Conservation (phyloP, 2,113 vertebrate genomes). For the Lathamus discolor region DNA sequence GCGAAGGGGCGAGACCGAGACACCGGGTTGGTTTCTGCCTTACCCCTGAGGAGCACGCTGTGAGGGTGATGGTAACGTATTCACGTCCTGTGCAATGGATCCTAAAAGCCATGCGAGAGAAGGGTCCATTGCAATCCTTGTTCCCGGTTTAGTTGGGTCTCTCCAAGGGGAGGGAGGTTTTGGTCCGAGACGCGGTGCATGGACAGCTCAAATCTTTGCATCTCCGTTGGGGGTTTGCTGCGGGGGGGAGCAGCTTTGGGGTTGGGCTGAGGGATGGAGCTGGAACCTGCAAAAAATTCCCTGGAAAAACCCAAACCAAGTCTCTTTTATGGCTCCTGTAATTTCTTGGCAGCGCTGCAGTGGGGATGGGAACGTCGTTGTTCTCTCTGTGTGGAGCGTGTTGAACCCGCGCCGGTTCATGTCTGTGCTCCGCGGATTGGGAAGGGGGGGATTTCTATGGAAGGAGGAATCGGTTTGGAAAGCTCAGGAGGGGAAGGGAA, state of each 20-base stretch:
- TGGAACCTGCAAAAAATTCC: background rate
- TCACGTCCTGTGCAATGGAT: background rate
- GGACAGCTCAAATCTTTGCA: background rate
- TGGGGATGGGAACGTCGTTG: background rate
- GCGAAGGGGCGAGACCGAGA: background rate
- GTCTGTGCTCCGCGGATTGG: background rate
- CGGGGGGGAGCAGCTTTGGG: background rate
- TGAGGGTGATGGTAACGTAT: no score
- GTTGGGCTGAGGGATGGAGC: background rate
- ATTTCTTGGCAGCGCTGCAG: background rate
- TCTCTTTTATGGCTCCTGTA: background rate
- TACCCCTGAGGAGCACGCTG: background rate
- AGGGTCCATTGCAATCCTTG: background rate
- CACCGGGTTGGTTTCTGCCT: background rate
- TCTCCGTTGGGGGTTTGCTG: background rate
- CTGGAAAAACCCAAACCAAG: background rate
- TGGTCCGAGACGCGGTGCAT: background rate
- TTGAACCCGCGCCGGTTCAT: rapidly evolving
- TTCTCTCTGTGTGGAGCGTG: background rate
- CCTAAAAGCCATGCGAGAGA: background rate
- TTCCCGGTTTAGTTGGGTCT: background rate
- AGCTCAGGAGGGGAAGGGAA: background rate
- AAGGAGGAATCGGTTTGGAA: background rate
- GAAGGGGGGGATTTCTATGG: background rate
- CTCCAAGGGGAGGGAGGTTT: background rate